Conservation (phyloP, 2,113 vertebrate species). For the Mesitornis unicolor region DNA sequence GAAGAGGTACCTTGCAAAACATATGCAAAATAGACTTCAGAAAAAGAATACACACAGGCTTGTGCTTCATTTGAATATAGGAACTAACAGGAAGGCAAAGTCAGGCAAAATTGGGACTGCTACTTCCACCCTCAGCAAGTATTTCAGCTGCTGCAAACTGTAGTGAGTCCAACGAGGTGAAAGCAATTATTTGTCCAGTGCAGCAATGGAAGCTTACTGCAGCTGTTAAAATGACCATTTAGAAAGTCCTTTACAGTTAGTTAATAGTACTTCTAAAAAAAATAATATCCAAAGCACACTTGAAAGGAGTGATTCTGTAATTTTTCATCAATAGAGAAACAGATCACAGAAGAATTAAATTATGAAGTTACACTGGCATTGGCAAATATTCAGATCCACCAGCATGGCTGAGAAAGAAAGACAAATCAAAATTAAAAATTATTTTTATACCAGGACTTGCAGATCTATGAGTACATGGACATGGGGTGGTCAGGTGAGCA, state of each 20-base stretch:
- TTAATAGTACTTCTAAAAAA: background rate
- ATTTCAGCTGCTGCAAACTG: background rate
- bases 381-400: background rate
- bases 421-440: background rate
- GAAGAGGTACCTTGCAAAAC: background rate
- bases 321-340: background rate
- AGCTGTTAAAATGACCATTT: background rate
- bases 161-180: background rate
- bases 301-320: background rate
- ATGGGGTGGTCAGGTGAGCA: background rate
- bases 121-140: background rate
- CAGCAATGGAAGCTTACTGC: background rate
- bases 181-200: background rate
- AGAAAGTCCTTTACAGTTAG: background rate
- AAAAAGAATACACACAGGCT: background rate
- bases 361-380: background rate
- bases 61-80: background rate
- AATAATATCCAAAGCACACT: background rate
- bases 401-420: background rate
- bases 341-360: background rate
- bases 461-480: background rate
- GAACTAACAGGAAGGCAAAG: background rate
- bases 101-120: too few species aligned
- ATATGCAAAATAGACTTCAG: background rate
- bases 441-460: background rate